phyloP scores from a whole-genome alignment of 2,113 vertebrate genomes.

The Corynorhinus townsendii region DNA sequence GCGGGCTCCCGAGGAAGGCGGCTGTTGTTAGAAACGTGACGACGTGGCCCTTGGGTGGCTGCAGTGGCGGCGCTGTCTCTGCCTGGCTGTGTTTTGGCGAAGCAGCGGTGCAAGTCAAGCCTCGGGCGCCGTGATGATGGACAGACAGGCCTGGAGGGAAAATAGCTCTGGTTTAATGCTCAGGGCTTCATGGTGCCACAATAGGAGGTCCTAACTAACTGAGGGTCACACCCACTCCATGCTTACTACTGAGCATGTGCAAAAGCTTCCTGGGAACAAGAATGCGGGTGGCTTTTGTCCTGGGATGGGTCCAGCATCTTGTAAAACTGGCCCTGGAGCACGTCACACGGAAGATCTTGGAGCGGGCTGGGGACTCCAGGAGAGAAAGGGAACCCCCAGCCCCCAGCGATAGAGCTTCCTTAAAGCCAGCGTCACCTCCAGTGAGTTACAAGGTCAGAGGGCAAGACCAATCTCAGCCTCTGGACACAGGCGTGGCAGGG shows the following conservation, averaged over 20 bases:
- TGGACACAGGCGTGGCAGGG: not conserved
- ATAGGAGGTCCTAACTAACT: not conserved
- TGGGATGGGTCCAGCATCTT: not conserved
- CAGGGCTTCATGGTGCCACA: not conserved
- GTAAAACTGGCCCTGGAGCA: not conserved
- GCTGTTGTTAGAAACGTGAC: not conserved
- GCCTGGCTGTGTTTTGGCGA: rapidly evolving
- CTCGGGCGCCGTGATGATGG: not conserved
- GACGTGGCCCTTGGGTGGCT: not conserved
- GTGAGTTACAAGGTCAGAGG: not conserved
- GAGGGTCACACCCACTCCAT: not conserved
- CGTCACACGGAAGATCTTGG: not conserved
- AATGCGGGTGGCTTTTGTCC: not conserved
- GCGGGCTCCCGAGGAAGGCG: not conserved
- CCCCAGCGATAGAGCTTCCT: not conserved
- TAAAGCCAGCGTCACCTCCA: not conserved
- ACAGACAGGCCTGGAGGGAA: not conserved
- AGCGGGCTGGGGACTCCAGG: not conserved
- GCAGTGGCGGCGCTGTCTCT: not conserved
- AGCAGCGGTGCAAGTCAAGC: not conserved
- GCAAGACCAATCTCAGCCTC: not conserved
- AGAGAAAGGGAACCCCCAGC: not conserved
- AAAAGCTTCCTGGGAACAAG: not conserved
- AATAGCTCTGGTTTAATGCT: not conserved
- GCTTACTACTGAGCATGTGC: not conserved